Base-by-base conservation (phyloP, 2,888 invertebrate species). In the Cyclophora albipunctata region DNA sequence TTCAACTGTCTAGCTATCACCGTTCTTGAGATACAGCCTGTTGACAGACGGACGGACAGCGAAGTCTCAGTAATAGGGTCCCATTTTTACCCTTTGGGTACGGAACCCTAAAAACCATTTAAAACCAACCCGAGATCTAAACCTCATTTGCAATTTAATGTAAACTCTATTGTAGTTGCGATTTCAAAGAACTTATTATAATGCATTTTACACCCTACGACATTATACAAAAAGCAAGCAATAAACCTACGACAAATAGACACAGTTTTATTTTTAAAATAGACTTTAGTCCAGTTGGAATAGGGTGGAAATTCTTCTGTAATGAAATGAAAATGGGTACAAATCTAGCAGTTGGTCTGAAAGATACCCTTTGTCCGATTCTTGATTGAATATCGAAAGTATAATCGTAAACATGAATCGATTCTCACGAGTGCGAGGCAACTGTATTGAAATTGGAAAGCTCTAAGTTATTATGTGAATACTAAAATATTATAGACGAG, bases 361-460 rank as follows among this genome's bases (percentile, higher is more conserved):
- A 63, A 66, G 64, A 64, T 62, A 64, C 55, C 72, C 69, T 80
- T 83, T 82, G 83, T 82, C 69, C 72, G 66, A 58, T 63, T 59
- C 60, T 75, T 78, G 83, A 84, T 82, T 81, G 81, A 84, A 84
- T 81, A 77, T 77, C 73, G 71, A 72, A 79, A 73, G 73, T 58
- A 78, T 74, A 79, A 81, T 85, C 84, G 78, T 84, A 85, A 85
- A 84, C 58, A 69, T 65, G 68, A 71, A 77, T 78, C 81, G 78
- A 80, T 78, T 80, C 72, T 73, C 67, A 66, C 65, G 60, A 72
- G 71, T 75, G 72, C 75, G 71, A 66, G 73, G 78, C 76, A 77
- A 75, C 67, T 73, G 70, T 76, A 76, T 79, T 75, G 71, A 75
- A 73, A 75, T 72, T 71, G 73, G 71, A 67, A 62, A 67, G 62